These are phyloP conservation scores for Homarus americanus DNA, from an alignment of 1,140 invertebrate genomes.

Conservation along the genomic window DNA sequence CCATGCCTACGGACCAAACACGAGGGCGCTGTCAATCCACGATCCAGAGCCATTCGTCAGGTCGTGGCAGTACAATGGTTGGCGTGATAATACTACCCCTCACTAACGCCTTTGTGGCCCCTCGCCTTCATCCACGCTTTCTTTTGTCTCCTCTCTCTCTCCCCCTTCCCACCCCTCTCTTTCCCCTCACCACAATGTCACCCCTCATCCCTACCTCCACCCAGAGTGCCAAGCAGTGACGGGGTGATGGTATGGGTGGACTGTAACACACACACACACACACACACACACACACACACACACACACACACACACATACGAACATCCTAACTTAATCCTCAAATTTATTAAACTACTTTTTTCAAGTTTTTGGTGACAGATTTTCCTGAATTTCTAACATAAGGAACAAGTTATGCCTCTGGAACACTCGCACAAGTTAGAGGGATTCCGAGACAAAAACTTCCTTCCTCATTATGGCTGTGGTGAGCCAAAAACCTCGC, in stretches of 20 bases:
- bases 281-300: too few species aligned
- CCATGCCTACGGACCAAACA: background rate
- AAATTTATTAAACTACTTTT: too few species aligned
- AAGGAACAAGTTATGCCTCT: background rate
- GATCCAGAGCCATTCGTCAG: too few species aligned
- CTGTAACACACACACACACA: background rate
- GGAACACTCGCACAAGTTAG: conserved; percentile 26
- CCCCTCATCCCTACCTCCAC: background rate
- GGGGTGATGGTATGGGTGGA: background rate
- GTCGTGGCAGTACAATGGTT: conserved; percentile 28
- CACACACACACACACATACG: too few species aligned
- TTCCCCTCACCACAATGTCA: background rate
- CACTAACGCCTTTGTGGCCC: conserved; percentile 17
- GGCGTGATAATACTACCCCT: conserved; percentile 27
- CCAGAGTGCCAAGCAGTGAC: background rate
- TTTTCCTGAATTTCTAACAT: background rate
- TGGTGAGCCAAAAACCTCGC: conserved; percentile 9
- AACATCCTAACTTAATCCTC: too few species aligned
- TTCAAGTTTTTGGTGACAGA: too few species aligned
- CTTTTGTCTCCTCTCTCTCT: too few species aligned
- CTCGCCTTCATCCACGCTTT: background rate
- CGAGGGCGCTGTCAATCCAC: background rate
- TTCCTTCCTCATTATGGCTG: conserved; percentile 27
- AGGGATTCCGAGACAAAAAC: conserved; percentile 26
- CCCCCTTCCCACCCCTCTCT: background rate